Percentiles rank a stretch among this genome's conserved stretches.
Conservation (phyloP, 2,113 vertebrate genomes). For the Siniperca chuatsi region DNA sequence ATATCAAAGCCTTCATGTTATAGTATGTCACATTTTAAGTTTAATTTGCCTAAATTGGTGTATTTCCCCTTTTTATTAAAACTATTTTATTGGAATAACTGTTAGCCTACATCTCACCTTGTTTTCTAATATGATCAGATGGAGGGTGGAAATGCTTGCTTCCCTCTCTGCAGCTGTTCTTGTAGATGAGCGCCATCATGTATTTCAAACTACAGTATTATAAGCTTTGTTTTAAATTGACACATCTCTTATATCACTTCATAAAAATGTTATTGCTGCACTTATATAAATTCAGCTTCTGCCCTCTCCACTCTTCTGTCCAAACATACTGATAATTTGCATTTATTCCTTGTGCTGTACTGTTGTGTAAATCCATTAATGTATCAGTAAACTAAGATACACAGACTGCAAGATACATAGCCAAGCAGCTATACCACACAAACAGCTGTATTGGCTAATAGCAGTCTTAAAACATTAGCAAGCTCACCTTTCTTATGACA, state of each 20-base stretch:
- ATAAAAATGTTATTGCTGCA: constrained; percentile 3
- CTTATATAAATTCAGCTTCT: not conserved
- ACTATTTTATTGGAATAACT: not conserved
- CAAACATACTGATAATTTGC: constrained; percentile 10
- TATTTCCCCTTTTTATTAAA: not conserved
- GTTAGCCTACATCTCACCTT: not conserved
- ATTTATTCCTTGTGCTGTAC: not conserved
- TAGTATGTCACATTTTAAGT: not conserved
- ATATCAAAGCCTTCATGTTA: not conserved
- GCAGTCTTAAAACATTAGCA: constrained; percentile 13
- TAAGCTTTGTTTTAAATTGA: not conserved
- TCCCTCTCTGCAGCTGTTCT: not conserved
- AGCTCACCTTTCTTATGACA: constrained; percentile 12
- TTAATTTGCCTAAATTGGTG: not conserved
- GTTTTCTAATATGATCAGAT: not conserved
- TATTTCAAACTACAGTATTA: not conserved
- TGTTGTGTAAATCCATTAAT: not conserved
- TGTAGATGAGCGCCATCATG: not conserved
- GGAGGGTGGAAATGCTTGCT: not conserved
- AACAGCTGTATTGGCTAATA: not conserved
- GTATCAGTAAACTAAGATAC: not conserved
- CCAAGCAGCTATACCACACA: not conserved
- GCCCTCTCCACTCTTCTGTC: not conserved
- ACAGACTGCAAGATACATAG: not conserved
- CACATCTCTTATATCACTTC: not conserved